Evolutionary conservation across 2,888 invertebrate genomes (phyloP).

Genomic region (Leptogaster cylindrica): DNA sequence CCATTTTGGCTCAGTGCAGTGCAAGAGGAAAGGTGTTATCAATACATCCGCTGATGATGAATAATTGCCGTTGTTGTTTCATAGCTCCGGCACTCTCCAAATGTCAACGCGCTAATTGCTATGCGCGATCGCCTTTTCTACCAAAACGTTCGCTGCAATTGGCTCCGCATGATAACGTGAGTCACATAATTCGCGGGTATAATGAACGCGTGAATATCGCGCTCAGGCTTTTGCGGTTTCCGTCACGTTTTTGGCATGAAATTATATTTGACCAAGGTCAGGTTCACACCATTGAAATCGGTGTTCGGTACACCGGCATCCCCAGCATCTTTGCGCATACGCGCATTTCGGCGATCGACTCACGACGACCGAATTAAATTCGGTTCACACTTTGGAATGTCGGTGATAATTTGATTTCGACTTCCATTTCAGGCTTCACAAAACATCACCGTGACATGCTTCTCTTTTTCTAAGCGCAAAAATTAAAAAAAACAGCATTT

Average conservation of each 20-base stretch:
- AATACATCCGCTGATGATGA: too few species aligned
- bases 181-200: background rate
- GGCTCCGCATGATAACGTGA: too few species aligned
- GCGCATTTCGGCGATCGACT: background rate
- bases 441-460: background rate
- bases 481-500: background rate
- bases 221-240: background rate
- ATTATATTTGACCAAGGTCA: background rate
- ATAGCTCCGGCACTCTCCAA: too few species aligned
- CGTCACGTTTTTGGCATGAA: constrained; percentile 19
- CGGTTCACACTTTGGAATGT: background rate
- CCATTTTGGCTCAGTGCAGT: too few species aligned
- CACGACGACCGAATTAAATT: background rate
- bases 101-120: too few species aligned
- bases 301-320: too few species aligned
- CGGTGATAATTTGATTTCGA: background rate
- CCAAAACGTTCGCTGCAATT: too few species aligned
- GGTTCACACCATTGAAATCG: background rate
- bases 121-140: too few species aligned
- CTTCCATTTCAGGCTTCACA: background rate
- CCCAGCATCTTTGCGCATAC: background rate
- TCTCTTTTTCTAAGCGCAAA: background rate
- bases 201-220: background rate
- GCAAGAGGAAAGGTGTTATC: too few species aligned
- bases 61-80: too few species aligned